phyloP scores from a whole-genome alignment of 2,113 vertebrate genomes.

The Micronycteris hirsuta region DNA sequence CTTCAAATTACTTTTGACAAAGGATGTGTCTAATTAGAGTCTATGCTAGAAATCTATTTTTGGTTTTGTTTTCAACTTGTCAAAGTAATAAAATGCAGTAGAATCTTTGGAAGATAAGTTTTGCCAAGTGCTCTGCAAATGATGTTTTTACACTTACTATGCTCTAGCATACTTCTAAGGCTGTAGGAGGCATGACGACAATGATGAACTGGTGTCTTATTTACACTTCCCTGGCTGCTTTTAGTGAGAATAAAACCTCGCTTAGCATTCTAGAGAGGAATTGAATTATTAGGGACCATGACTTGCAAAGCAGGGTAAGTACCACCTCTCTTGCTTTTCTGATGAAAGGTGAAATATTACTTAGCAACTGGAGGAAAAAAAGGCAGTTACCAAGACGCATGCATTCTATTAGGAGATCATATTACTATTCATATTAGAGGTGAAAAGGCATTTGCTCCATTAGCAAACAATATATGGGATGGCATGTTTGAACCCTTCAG shows the following conservation, averaged over 20 bases:
- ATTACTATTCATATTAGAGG: slow-evolving; percentile 4
- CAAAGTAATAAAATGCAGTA: neutral
- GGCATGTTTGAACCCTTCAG: slow-evolving; percentile 14
- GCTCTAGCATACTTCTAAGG: neutral
- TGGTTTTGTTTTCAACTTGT: neutral
- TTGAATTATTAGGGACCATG: slow-evolving; percentile 30
- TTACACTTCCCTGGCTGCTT: neutral
- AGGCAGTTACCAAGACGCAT: slow-evolving; percentile 52
- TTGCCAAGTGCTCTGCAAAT: neutral
- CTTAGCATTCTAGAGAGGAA: slow-evolving; percentile 58
- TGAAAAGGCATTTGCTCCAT: slow-evolving; percentile 45
- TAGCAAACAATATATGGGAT: slow-evolving; percentile 51
- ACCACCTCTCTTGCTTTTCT: slow-evolving; percentile 51
- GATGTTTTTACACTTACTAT: slow-evolving; percentile 1
- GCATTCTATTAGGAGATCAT: slow-evolving; percentile 1
- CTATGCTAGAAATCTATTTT: neutral
- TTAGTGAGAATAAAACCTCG: slow-evolving; percentile 26
- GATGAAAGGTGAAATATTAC: slow-evolving; percentile 57
- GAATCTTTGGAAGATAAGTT: neutral
- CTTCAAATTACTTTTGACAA: neutral
- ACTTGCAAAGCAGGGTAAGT: slow-evolving; percentile 51
- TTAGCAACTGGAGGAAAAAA: slow-evolving; percentile 51
- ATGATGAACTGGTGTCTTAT: slow-evolving; percentile 47
- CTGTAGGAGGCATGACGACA: slow-evolving; percentile 9
- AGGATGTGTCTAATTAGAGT: neutral